A percentile compares a stretch with the other conserved stretches of the same genome.
phyloP scores from a whole-genome alignment of 2,888 invertebrate species.

The Helicoverpa assulta region DNA sequence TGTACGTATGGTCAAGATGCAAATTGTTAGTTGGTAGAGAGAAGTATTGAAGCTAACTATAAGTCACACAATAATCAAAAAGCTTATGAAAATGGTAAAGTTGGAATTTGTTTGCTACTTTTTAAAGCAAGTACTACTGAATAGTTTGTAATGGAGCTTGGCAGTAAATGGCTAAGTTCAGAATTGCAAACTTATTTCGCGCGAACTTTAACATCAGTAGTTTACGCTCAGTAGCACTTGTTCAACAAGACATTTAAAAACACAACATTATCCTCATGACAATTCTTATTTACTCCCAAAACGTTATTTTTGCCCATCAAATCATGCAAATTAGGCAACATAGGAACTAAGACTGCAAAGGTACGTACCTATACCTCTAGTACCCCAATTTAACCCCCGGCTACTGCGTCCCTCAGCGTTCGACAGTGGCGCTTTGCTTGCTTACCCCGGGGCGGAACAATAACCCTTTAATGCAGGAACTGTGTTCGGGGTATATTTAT shows the following conservation, averaged over 20 bases:
- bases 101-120: no score
- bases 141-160: no score
- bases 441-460: conserved; percentile 47
- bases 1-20: neutral
- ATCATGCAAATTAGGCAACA: neutral
- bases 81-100: no score
- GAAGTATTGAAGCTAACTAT: no score
- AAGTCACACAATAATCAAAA: no score
- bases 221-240: no score
- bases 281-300: neutral
- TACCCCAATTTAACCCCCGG: conserved; percentile 38
- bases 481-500: conserved; percentile 46
- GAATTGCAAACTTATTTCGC: no score
- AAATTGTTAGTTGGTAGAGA: neutral
- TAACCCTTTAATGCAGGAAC: conserved; percentile 50
- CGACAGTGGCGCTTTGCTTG: conserved; percentile 24
- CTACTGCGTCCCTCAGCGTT: conserved; percentile 18
- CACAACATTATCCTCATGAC: no score
- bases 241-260: no score
- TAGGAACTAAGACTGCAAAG: neutral
- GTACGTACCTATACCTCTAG: neutral
- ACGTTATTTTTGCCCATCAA: neutral
- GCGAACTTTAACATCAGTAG: no score
- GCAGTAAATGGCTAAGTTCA: no score
- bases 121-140: no score